phyloP scores from a whole-genome alignment of 2,888 invertebrate species.

The Chloroclysta siterata region DNA sequence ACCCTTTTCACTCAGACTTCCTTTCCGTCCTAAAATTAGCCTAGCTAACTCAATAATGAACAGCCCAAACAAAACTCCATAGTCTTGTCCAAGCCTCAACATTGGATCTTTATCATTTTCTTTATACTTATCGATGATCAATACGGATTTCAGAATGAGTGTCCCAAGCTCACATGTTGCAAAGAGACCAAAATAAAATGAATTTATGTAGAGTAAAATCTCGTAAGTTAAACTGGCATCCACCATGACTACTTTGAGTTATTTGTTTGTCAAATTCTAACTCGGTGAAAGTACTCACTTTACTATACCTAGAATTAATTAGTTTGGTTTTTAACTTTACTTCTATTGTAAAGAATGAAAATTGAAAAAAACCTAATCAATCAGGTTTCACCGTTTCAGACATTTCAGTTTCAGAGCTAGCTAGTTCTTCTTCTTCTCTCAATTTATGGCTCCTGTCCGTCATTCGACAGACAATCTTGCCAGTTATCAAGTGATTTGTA shows the following conservation, averaged over 20 bases:
- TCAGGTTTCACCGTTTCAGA: too few relatives aligned
- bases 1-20: conserved; percentile 93
- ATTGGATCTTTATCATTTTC: conserved; percentile 87
- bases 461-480: too few relatives aligned
- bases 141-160: conserved; percentile 90
- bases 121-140: conserved; percentile 82
- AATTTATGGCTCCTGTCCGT: too few relatives aligned
- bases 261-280: conserved; percentile 24
- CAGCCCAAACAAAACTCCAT: conserved; percentile 90
- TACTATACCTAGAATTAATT: too few relatives aligned
- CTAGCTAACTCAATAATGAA: conserved; percentile 92
- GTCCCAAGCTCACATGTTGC: conserved; percentile 92
- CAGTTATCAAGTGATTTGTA: too few relatives aligned
- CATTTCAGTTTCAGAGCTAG: too few relatives aligned
- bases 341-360: too few relatives aligned
- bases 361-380: too few relatives aligned
- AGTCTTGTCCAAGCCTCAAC: conserved; percentile 90
- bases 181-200: conserved; percentile 95
- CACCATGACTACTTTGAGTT: conserved; percentile 73
- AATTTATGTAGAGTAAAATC: conserved; percentile 93
- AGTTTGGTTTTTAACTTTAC: too few relatives aligned
- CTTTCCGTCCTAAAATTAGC: conserved; percentile 93
- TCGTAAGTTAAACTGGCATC: conserved; percentile 93
- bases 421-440: too few relatives aligned
- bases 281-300: not conserved